Evolutionary conservation across 2,888 invertebrate species (phyloP).

Genomic region (Dynastes hyllus): DNA sequence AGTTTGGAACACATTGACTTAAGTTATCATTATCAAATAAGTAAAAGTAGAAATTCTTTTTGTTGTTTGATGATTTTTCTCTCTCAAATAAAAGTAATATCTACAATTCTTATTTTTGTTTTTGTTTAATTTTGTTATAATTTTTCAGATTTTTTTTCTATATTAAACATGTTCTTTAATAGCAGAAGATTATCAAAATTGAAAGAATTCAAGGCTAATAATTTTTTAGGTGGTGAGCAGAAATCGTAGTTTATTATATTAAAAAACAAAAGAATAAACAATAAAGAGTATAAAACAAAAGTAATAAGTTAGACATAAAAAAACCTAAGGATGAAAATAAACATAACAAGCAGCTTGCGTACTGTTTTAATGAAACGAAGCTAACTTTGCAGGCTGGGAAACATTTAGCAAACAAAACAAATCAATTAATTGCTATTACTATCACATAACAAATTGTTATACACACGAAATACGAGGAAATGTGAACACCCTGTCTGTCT

Average conservation of each 20-base stretch:
- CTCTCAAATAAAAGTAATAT: too few species aligned
- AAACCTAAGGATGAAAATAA: slow-evolving; percentile 44
- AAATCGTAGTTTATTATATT: slow-evolving; percentile 60
- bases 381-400: slow-evolving; percentile 51
- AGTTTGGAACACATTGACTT: background rate
- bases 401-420: slow-evolving; percentile 41
- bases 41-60: slow-evolving; percentile 31
- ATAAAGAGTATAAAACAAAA: slow-evolving; percentile 21
- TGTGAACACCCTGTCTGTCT: background rate
- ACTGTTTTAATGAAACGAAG: slow-evolving; percentile 48
- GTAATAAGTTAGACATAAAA: slow-evolving; percentile 23
- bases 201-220: slow-evolving; percentile 53
- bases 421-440: slow-evolving; percentile 31
- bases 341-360: slow-evolving; percentile 52
- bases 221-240: slow-evolving; percentile 62
- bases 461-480: slow-evolving; percentile 38
- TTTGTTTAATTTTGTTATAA: slow-evolving; percentile 50
- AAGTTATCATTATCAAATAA: background rate
- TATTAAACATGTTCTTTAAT: slow-evolving; percentile 53
- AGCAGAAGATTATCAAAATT: slow-evolving; percentile 53
- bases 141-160: slow-evolving; percentile 54
- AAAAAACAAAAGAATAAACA: slow-evolving; percentile 39
- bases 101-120: slow-evolving; percentile 35
- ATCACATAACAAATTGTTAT: slow-evolving; percentile 26
- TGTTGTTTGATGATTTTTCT: slow-evolving; percentile 12